These are phyloP conservation scores for Actinostola sp. DNA, from an alignment of 92 coral and sea anemone species.

Conservation along the genomic window DNA sequence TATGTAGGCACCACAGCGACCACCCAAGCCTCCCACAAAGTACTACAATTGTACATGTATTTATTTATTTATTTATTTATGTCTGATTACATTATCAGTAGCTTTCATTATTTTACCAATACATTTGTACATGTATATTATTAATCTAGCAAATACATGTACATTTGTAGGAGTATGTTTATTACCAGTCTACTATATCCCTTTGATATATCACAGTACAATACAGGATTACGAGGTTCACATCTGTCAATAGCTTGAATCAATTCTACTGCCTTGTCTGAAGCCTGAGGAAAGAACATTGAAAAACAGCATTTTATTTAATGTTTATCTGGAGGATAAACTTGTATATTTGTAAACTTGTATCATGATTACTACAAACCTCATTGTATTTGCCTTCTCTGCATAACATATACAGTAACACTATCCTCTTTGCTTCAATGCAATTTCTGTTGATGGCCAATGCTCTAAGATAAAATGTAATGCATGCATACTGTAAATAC, in stretches of 20 bases:
- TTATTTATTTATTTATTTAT: too few species aligned
- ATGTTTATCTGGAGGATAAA: too few species aligned
- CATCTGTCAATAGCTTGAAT: slow-evolving; percentile 89
- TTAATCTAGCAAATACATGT: background rate
- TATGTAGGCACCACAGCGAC: too few species aligned
- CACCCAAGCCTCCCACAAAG: too few species aligned
- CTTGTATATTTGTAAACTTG: too few species aligned
- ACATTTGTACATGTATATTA: background rate
- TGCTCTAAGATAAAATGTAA: slow-evolving; percentile 57
- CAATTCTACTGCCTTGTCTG: slow-evolving; percentile 88
- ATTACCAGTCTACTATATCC: slow-evolving; percentile 92
- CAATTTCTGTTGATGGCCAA: slow-evolving; percentile 86
- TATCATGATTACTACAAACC: too few species aligned
- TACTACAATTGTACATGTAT: too few species aligned
- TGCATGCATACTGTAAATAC: too few species aligned
- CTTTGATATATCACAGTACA: slow-evolving; percentile 83
- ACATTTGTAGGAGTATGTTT: background rate
- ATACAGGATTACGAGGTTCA: slow-evolving; percentile 89
- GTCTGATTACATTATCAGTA: too few species aligned
- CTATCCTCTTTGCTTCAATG: slow-evolving; percentile 93
- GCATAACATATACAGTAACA: slow-evolving; percentile 73
- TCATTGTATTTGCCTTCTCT: slow-evolving; percentile 93
- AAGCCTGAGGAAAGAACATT: slow-evolving; percentile 58
- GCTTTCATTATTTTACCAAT: too few species aligned
- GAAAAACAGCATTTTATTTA: too few species aligned